Percentiles rank a stretch among this genome's conserved stretches.
These are phyloP conservation scores for Poeciliopsis occidentalis DNA, from an alignment of 2,113 vertebrate genomes.

Conservation along the genomic window DNA sequence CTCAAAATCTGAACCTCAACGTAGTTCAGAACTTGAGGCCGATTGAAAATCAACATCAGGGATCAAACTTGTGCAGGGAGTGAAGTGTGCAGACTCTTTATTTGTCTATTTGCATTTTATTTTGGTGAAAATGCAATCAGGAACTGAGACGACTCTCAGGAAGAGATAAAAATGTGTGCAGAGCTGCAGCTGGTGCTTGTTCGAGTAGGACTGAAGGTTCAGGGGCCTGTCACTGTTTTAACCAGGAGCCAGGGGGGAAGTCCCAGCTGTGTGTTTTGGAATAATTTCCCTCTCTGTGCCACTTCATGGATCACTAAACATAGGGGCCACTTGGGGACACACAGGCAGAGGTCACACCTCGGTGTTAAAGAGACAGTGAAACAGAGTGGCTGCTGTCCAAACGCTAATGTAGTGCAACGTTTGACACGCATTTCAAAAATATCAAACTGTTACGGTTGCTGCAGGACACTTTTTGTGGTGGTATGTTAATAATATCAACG, in stretches of 20 bases:
- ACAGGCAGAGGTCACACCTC: background rate
- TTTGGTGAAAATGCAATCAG: background rate
- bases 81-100: background rate
- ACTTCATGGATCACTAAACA: conserved; percentile 7
- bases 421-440: background rate
- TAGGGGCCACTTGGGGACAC: background rate
- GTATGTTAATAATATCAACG: too few relatives aligned
- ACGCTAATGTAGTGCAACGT: background rate
- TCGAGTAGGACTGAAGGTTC: conserved; percentile 12
- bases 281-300: conserved; percentile 6
- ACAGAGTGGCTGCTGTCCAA: background rate
- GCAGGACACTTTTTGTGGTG: background rate
- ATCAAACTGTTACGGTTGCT: background rate
- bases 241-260: conserved; percentile 21
- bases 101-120: too few relatives aligned
- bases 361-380: background rate
- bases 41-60: background rate
- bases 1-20: background rate
- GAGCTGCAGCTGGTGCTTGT: conserved; percentile 24
- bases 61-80: background rate
- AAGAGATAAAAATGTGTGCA: conserved; percentile 43
- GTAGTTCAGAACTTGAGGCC: background rate
- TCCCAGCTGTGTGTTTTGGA: conserved; percentile 34
- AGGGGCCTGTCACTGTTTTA: background rate
- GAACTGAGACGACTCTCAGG: conserved; percentile 62